Evolutionary conservation across 2,888 invertebrate species (phyloP), one percentile per base, ranked within the genome.

Genomic region (Nebria brevicollis): DNA sequence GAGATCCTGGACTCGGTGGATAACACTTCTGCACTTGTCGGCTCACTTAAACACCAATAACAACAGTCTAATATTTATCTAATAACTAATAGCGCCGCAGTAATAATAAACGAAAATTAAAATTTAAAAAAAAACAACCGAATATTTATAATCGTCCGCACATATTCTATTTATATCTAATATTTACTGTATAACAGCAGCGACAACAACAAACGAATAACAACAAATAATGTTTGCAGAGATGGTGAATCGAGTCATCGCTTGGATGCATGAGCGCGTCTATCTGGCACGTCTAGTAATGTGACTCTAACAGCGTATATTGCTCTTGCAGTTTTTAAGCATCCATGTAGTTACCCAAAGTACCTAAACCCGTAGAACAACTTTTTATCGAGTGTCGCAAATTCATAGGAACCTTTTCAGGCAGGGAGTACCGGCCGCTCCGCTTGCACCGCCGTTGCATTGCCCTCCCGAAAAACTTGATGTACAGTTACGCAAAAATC

Each of bases 381-480:
- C 91, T 91, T 91, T 91, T 91, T 91, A 91, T 91, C 90, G 91
- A 90, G 90, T 90, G 89, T 91, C 90, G 91, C 91, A 90, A 91
- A 91, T 91, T 91, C 91, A 91, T 91, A 91, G 91, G 91, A 90
- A 90, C 90, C 90, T 89, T 54, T 70, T 77, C 70, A 54, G 70
- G 70, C 84, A 82, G 81, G 83, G 85, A 85, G 87, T 86, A 82
- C 84, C 82, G 84, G 83, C 83, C 65, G 65, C 42, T 41, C 54
- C 75, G 43, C 65, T 75, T 41, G 34, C 75, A 34, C 75, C 77
- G 75, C 73, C 54, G 72, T 34, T 74, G 74, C 80, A 75, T 75
- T 75, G 65, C 75, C 54, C 75, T 65, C 75, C 85, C 83, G 82
- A 82, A 84, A 85, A 83, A 83, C 84, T 85, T 85, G 86, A 85